Base-by-base conservation (phyloP, 2,888 invertebrate genomes). In the Drosophila buzzatii region DNA sequence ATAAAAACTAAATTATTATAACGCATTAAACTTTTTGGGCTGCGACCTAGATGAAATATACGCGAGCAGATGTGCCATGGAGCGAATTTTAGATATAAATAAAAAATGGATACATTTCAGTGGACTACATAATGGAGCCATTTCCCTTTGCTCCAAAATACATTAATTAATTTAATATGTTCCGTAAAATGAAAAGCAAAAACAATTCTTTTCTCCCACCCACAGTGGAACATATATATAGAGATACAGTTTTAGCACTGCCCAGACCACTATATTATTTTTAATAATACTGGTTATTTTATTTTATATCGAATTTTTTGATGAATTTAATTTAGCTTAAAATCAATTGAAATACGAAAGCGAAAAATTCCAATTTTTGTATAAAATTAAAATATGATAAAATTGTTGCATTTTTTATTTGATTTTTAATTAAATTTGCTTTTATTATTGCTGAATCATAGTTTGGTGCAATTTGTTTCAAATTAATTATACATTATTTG, bases 1-100 rank as follows among this genome's bases (percentile, higher is more conserved):
- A 44, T 35, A 49, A 18, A 45, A 56, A 45, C 47, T 47, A 66
- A 75, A 73, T 74, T 63, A 72, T 72, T 68, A 64, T 68, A 64
- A 31, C 51, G 42, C 31, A 41, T 33, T 67, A 49, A 64, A 49
- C 58, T 55, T 52, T 39, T 27, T 23, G n/a, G 10, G 58, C 31
- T 20, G 23, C 45, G 56, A 20, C 20, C 51, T 45, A 53, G 31
- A 33, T 14, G 12, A 41, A 14, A n/a, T n/a, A 31, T n/a, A n/a
- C 6, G 10, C 3, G 63, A 42, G 45, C 68, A 64, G 45, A 18
- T 66, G 14, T 14, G 42, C 27, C 57, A 10, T 2, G 20, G 18
- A 9, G 0, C 20, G 8, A 12, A 27, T 16, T 41, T 18, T 16
- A 3, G 1, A 37, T 53, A 37, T 37, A 9, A 23, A 53, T 20